Percentiles rank a stretch among this genome's conserved stretches.
Evolutionary conservation across 2,797 vertebrate species (phyloP).

Genomic region (Gorsachius magnificus): DNA sequence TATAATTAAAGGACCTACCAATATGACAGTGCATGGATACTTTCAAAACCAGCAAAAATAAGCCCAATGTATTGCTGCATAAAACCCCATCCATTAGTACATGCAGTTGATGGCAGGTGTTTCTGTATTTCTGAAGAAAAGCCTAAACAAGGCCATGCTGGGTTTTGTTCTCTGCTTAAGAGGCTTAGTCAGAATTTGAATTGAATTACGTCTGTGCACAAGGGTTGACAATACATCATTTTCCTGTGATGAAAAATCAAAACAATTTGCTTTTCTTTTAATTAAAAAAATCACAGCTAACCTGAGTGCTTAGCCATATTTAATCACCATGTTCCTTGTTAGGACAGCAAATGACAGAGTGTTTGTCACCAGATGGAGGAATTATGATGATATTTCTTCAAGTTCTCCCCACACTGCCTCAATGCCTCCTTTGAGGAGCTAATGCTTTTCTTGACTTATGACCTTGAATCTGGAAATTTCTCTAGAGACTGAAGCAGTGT

Average conservation of each 20-base stretch:
- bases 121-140: slow-evolving; percentile 20
- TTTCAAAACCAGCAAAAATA: neutral
- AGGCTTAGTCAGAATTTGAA: slow-evolving; percentile 14
- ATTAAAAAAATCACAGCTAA: slow-evolving; percentile 33
- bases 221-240: neutral
- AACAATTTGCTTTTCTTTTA: neutral
- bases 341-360: slow-evolving; percentile 11
- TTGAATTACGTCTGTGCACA: neutral
- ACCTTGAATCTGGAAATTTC: neutral
- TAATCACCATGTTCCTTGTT: neutral
- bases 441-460: neutral
- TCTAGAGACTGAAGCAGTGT: neutral
- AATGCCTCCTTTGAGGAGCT: neutral
- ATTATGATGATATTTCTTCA: neutral
- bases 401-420: neutral
- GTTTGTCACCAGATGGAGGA: slow-evolving; percentile 25
- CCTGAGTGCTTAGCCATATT: neutral
- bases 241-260: neutral
- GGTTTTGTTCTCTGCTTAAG: slow-evolving; percentile 38
- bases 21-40: neutral
- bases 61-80: neutral
- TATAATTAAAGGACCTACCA: neutral
- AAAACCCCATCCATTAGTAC: neutral
- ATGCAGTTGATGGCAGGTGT: neutral
- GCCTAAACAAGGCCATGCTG: neutral